Percentiles rank a stretch among this genome's conserved stretches.
phyloP scores from a whole-genome alignment of 2,797 vertebrate species.

The Chaunax sp. region DNA sequence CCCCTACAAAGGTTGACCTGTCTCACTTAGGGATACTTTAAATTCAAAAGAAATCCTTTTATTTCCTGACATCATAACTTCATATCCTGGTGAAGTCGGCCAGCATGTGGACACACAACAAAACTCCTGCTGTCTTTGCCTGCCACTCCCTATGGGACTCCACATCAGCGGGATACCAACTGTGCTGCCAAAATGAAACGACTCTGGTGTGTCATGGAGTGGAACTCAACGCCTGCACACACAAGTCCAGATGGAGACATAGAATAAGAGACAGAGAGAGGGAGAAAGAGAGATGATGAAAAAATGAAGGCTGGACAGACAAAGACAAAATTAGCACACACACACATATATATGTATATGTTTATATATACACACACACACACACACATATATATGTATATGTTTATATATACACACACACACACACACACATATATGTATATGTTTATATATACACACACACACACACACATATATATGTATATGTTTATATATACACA shows the following conservation, averaged over 20 bases:
- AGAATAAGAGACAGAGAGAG: constrained; percentile 45
- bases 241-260: constrained; percentile 75
- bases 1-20: background rate
- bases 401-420: too few relatives aligned
- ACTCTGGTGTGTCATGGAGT: constrained; percentile 76
- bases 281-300: constrained; percentile 35
- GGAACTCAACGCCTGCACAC: constrained; percentile 67
- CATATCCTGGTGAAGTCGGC: constrained; percentile 22
- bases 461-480: constrained; percentile 31
- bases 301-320: constrained; percentile 56
- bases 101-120: constrained; percentile 40
- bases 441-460: too few relatives aligned
- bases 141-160: constrained; percentile 70
- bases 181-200: constrained; percentile 74
- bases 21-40: background rate
- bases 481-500: too few relatives aligned
- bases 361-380: constrained; percentile 38
- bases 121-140: constrained; percentile 61
- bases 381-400: too few relatives aligned
- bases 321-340: constrained; percentile 40
- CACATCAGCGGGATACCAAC: constrained; percentile 64
- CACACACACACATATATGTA: constrained; percentile 26
- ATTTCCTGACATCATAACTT: background rate
- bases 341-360: too few relatives aligned
- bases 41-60: background rate